Percentiles rank a stretch among this genome's conserved stretches.
phyloP scores from a whole-genome alignment of 2,888 invertebrate genomes.

The Ophion slaviceki region DNA sequence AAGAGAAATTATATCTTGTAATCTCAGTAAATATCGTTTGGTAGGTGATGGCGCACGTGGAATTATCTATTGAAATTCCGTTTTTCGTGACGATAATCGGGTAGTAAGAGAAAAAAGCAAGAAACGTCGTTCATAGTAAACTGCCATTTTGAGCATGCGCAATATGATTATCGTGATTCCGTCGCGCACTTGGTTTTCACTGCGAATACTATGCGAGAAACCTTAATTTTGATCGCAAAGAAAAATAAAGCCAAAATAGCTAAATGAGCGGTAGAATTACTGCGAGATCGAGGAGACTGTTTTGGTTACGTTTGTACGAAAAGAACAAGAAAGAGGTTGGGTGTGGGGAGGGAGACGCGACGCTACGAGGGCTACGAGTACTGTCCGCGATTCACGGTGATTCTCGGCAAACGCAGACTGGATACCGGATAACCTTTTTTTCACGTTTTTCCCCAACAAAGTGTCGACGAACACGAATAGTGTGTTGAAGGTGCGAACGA shows the following conservation, averaged over 20 bases:
- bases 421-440: conserved; percentile 68
- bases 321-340: conserved; percentile 4
- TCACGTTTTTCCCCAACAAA: conserved; percentile 25
- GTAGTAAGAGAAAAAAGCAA: conserved; percentile 40
- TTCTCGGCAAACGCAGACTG: conserved; percentile 59
- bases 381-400: conserved; percentile 8
- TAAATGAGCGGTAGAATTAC: conserved; percentile 17
- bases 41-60: no score
- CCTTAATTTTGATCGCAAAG: not conserved
- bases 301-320: conserved; percentile 53
- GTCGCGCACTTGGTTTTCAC: conserved; percentile 66
- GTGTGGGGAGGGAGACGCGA: conserved; percentile 34
- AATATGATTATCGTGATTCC: conserved; percentile 63
- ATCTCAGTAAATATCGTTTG: no score
- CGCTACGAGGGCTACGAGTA: conserved; percentile 22
- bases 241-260: conserved; percentile 7
- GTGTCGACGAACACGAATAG: conserved; percentile 41
- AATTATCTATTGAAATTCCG: not conserved
- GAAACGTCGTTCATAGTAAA: conserved; percentile 27
- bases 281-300: conserved; percentile 54
- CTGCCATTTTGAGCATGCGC: conserved; percentile 72
- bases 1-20: no score
- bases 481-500: conserved; percentile 10
- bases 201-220: conserved; percentile 55
- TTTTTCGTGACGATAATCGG: conserved; percentile 16